phyloP scores from a whole-genome alignment of 2,797 vertebrate genomes.

The Toxotes lorentzi region DNA sequence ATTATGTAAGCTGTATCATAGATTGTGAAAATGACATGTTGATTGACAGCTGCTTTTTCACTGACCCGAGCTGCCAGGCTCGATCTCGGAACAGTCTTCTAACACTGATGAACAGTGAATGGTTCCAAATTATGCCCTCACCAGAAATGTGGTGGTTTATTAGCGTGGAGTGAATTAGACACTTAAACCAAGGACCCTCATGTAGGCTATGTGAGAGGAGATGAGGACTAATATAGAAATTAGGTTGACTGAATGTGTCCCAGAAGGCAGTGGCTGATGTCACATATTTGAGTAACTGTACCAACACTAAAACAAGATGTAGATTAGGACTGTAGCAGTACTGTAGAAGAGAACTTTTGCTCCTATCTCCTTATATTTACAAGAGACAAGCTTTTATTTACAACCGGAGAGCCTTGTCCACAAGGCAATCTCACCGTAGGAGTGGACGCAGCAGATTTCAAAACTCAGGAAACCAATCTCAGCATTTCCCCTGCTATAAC shows the following conservation, averaged over 20 bases:
- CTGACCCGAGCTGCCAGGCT: background rate
- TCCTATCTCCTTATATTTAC: conserved; percentile 31
- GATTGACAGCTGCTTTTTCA: background rate
- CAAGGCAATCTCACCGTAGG: background rate
- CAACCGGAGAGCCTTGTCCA: conserved; percentile 6
- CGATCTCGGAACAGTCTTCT: background rate
- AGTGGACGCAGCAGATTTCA: conserved; percentile 22
- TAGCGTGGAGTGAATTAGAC: conserved; percentile 42
- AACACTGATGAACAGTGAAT: conserved; percentile 3
- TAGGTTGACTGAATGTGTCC: conserved; percentile 79
- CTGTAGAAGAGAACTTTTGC: conserved; percentile 27
- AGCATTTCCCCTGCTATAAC: conserved; percentile 36
- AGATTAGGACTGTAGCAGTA: conserved; percentile 32
- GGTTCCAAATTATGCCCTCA: conserved; percentile 8
- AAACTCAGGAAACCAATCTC: conserved; percentile 25
- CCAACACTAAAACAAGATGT: conserved; percentile 57
- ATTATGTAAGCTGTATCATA: background rate
- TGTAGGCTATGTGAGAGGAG: conserved; percentile 74
- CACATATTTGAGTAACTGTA: conserved; percentile 74
- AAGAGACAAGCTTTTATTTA: conserved; percentile 20
- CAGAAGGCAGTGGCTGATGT: conserved; percentile 69
- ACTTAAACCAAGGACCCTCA: conserved; percentile 63
- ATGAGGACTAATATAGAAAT: conserved; percentile 83
- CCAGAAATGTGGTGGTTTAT: conserved; percentile 41
- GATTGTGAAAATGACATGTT: background rate